Evolutionary conservation across 2,888 invertebrate genomes (phyloP), one percentile per base, ranked within the genome.

Genomic region (Mellilla xanthometata): DNA sequence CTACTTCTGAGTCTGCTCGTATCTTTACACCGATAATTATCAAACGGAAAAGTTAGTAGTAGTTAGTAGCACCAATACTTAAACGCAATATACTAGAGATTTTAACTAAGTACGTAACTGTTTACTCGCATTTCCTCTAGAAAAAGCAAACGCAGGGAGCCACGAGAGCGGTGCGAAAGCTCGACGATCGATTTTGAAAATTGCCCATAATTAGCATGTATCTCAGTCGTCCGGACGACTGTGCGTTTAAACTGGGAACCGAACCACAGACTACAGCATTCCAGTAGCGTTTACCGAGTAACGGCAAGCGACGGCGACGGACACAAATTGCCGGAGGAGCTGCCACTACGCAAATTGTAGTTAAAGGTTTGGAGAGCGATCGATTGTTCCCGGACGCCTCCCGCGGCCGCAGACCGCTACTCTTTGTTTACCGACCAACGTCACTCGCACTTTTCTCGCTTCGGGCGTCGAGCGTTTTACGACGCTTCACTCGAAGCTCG

Each of bases 251-350:
- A 79, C 79, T 77, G 81, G 77, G 76, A 79, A 73, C 67, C 61
- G 78, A 77, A 84, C 84, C 83, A 85, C 83, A 80, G 83, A 76
- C 77, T 73, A 77, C 70, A 70, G 75, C 83, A 87, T 85, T 87
- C 83, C 89, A 83, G 89, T 89, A 89, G 89, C 89, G 74, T 88
- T 87, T 87, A 88, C 83, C 64, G 69, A 76, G 76, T 86, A 88
- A 87, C 88, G 87, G 86, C 73, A 75, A 70, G 66, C 73, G 75
- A 81, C 75, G 79, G 81, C 76, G 84, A 85, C 80, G 81, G 82
- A 81, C 87, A 74, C 82, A 86, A 85, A 86, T 86, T 87, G 85
- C 86, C 77, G 66, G 76, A 75, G 80, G 78, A 78, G 76, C 79
- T 79, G 81, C 78, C 82, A 74, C 82, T 79, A 81, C 73, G 77